These are phyloP conservation scores for Pelecanoides urinatrix DNA, from an alignment of 2,113 vertebrate species.

Conservation along the genomic window DNA sequence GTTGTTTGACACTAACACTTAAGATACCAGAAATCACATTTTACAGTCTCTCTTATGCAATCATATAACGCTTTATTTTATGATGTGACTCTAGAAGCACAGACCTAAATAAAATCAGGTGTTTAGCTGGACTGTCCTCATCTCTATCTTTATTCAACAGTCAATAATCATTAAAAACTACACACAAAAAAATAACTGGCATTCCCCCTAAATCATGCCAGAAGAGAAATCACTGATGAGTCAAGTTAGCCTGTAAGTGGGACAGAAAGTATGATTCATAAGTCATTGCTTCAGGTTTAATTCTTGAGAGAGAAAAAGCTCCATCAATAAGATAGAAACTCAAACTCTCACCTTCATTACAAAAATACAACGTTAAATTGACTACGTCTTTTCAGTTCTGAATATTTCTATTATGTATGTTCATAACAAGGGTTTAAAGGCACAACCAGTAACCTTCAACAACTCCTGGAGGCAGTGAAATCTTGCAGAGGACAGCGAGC, in stretches of 20 bases:
- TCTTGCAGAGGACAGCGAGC: neutral
- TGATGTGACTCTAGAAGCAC: neutral
- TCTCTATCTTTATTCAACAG: neutral
- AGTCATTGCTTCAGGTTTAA: slow-evolving; percentile 2
- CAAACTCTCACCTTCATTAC: neutral
- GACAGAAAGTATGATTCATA: slow-evolving; percentile 34
- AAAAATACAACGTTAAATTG: neutral
- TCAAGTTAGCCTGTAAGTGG: neutral
- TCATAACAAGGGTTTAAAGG: neutral
- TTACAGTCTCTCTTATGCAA: neutral
- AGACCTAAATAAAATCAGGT: neutral
- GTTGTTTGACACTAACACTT: neutral
- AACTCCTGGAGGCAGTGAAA: neutral
- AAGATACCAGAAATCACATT: neutral
- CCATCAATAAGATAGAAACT: neutral
- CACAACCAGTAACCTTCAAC: neutral
- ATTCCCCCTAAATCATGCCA: neutral
- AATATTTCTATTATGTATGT: neutral
- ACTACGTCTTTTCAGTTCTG: neutral
- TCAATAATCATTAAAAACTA: slow-evolving; percentile 7
- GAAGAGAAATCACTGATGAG: slow-evolving; percentile 32
- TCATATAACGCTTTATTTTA: neutral
- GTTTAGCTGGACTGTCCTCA: neutral
- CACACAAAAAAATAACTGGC: neutral
- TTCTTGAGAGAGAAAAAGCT: neutral